Base-by-base conservation (phyloP, 2,888 invertebrate species). In the Copidosoma aretas region DNA sequence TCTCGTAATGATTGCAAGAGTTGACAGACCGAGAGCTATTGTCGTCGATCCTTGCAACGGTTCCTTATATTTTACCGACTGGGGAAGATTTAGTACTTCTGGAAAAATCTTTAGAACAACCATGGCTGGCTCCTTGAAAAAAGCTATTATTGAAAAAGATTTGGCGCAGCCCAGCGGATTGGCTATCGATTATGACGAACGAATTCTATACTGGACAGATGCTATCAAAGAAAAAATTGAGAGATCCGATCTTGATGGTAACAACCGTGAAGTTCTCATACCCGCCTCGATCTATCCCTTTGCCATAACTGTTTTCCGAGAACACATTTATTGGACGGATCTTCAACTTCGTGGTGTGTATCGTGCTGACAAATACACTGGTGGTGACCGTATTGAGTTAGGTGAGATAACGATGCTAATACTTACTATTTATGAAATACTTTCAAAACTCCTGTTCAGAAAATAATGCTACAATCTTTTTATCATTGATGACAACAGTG, bases 31-130 rank as follows among this genome's bases (percentile, higher is more conserved):
- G 0, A 86, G 97, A 76, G 97, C 98, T 0, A 94, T 99, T 66
- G 97, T 97, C 0, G 89, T 99, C 0, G 96, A 98, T 85, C 98
- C 98, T 0, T 99, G 99, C 85, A 93, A 94, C 79, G 98, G 97
- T 17, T 93, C 93, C 0, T 84, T 99, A 19, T 99, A 95, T 84
- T 99, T 93, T 84, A 97, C 97, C 0, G 98, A 98, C 80, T 97
- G 96, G 96, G 96, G 96, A 17, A 88, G 94, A 71, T 95, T 94
- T 79, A 95, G 96, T 8, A 94, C 94, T 0, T 92, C 93, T 0
- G 96, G 96, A 0, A 95, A 96, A 83, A 98, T 99, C 66, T 95
- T 94, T n/a, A 88, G 94, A 72, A 93, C 97, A 0, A 97, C 98
- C 0, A 96, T 98, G 95, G 97, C 97, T 0, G 98, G 99, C 3